Base-by-base conservation (phyloP, 2,113 vertebrate species). In the Pituophis catenifer region DNA sequence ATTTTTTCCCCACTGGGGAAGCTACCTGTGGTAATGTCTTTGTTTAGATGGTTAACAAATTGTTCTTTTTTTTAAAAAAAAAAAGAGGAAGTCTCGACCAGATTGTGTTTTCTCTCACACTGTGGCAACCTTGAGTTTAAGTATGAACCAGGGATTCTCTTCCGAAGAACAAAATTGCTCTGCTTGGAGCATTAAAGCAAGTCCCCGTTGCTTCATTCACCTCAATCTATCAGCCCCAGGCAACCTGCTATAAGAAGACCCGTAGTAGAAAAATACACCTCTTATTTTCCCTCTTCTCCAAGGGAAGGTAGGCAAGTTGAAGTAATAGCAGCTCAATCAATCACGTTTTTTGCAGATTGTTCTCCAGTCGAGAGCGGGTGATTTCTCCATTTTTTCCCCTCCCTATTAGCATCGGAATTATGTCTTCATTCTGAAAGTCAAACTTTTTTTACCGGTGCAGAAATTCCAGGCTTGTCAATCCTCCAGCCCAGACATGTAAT, bases 71-170 rank as follows among this genome's bases (percentile, higher is more conserved):
- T 8, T 0, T 38, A 58, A 65, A 21, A 23, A n/a, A n/a, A 19
- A 48, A 15, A n/a, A 70, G 8, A 10, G 12, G 5, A 48, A 90
- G 33, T 0, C 23, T 17, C 29, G 12, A 2, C 0, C 4, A n/a
- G 0, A 11, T 59, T 19, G 1, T 33, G 75, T 57, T 26, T 89
- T 89, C 0, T 85, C 65, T 88, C 57, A 54, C 33, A 9, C 54
- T 38, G 5, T 11, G 53, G 90, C 90, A 90, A 90, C 86, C 93
- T 86, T 81, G 94, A 17, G 90, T 89, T 54, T 54, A 90, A 62
- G 58, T 86, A 23, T 0, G 10, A 48, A 65, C 81, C 86, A 33
- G 89, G 3, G 59, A 0, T 2, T 48, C 7, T 85, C 11, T 2
- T 1, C 1, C 5, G 38, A 89, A 89, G 90, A 89, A 54, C 19